A percentile compares a stretch with the other conserved stretches of the same genome.
phyloP scores from a whole-genome alignment of 2,888 invertebrate genomes.

The Creontiades dilutus region DNA sequence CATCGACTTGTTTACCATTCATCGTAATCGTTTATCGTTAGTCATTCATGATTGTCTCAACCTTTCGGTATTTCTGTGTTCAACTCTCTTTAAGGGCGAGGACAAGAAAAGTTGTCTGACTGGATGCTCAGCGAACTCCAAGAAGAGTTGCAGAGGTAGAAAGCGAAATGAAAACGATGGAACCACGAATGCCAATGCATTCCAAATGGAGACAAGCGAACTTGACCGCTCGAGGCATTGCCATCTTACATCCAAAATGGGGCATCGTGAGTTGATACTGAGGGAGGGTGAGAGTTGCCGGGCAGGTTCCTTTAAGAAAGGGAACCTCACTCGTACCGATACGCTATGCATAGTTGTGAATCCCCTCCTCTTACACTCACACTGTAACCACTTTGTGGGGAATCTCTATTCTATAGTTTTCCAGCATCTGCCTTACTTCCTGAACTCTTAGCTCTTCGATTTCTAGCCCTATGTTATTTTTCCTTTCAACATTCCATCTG shows the following conservation, averaged over 20 bases:
- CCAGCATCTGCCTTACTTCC: conserved; percentile 51
- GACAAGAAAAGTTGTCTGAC: neutral
- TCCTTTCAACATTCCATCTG: too few relatives aligned
- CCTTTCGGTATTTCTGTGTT: too few relatives aligned
- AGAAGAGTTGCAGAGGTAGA: neutral
- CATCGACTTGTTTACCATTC: too few relatives aligned
- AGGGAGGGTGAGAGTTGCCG: conserved; percentile 54
- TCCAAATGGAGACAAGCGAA: conserved; percentile 35
- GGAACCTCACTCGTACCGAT: conserved; percentile 42
- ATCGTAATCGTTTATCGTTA: too few relatives aligned
- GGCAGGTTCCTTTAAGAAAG: conserved; percentile 52
- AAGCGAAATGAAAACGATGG: neutral
- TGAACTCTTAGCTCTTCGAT: neutral
- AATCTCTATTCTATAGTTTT: conserved; percentile 44
- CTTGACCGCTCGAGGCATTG: conserved; percentile 25
- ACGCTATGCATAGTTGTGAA: neutral
- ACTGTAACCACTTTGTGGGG: neutral
- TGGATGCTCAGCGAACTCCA: neutral
- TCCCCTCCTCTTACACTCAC: neutral
- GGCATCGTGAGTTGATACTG: neutral
- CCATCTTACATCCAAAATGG: conserved; percentile 34
- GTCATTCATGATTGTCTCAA: too few relatives aligned
- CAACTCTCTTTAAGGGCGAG: too few relatives aligned
- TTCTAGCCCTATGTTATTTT: too few relatives aligned
- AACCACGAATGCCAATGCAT: neutral